Base-by-base conservation (phyloP, 1,140 invertebrate genomes). In the Heliconius hermathena region DNA sequence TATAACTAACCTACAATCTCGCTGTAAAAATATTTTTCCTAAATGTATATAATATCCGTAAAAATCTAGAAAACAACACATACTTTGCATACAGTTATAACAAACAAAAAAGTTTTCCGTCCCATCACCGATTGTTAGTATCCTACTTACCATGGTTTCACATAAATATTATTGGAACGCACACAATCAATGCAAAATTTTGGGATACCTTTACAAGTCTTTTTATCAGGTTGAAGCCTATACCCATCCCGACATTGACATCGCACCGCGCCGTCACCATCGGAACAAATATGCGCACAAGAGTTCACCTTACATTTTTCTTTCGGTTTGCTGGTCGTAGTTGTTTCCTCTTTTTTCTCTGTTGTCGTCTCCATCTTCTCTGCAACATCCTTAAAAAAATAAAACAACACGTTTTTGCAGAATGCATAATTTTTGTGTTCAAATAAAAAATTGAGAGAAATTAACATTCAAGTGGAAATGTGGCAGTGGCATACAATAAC, bases 221-320 rank as follows among this genome's bases (percentile, higher is more conserved):
- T 96, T 74, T 96, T 96, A 89, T 97, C 97, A 22, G 94, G 90
- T 52, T 96, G 93, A 16, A 97, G 90, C 77, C 95, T 95, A 85
- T 96, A 98, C 11, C 97, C 97, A 71, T 96, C 93, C 2, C 95
- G 94, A 86, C 96, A 97, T 3, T 91, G 91, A 83, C 96, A 97
- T 77, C 93, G 93, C 3, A 97, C 91, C 9, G 95, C 92, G 9
- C 95, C 91, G 18, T 95, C 95, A 20, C 95, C 96, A 83, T 96
- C 96, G 5, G 92, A 85, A 93, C 97, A 97, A 41, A 95, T 90
- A 74, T 97, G 96, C 22, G 96, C 94, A 91, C 97, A 97, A 4
- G 96, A 96, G 82, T 97, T 96, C 82, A 95, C 88, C 78, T 92
- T 92, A 89, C 96, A 96, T 82, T 85, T 89, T 75, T 91, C 86